Conservation (phyloP, 2,888 invertebrate species). For the Noctua janthina region DNA sequence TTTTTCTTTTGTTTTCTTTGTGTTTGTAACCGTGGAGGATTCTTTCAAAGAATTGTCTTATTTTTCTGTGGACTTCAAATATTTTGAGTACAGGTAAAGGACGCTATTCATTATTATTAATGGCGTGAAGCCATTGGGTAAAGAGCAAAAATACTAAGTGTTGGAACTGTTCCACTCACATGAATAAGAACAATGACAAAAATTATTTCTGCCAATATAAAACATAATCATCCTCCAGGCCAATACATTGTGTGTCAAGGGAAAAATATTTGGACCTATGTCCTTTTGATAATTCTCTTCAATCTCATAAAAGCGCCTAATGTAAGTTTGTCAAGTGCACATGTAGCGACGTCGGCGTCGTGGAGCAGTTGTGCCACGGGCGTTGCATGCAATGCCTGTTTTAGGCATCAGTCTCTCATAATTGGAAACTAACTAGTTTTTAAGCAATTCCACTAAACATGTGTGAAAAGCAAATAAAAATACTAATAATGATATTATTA, state of each 20-base stretch:
- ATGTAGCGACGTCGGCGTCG: neutral
- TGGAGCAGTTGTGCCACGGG: neutral
- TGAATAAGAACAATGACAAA: neutral
- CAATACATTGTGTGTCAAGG: conserved; percentile 19
- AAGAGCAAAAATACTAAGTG: neutral
- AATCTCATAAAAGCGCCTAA: neutral
- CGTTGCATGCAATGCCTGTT: neutral
- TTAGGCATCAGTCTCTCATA: neutral
- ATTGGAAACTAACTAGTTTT: neutral
- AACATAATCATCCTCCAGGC: conserved; percentile 43
- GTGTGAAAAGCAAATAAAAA: neutral
- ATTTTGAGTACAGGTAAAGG: neutral
- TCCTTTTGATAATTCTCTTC: neutral
- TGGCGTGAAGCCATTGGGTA: neutral
- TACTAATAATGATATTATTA: too few relatives aligned
- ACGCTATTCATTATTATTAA: neutral
- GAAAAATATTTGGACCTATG: conserved; percentile 18
- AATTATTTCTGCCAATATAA: conserved; percentile 18
- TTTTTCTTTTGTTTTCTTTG: neutral
- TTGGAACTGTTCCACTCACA: conserved; percentile 60
- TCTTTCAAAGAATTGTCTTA: neutral
- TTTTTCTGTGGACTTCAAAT: neutral
- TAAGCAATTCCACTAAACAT: neutral
- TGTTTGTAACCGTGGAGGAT: neutral
- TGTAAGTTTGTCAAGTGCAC: neutral